Evolutionary conservation across 2,888 invertebrate genomes (phyloP).

Genomic region (Euclidia mi): DNA sequence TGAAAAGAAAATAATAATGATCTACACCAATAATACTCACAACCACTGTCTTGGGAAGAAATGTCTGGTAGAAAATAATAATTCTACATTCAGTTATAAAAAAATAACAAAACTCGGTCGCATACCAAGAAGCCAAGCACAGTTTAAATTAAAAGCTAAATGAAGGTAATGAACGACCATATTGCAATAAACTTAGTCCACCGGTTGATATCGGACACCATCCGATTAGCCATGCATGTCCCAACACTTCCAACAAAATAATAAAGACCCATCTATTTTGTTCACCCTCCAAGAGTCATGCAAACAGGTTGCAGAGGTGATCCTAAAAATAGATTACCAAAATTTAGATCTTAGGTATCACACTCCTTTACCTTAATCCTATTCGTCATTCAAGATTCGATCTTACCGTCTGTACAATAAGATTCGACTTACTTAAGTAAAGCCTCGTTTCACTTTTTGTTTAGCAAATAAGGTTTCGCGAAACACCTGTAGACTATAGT

Average conservation of each 20-base stretch:
- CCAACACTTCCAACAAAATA: not conserved
- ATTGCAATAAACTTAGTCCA: too few relatives aligned
- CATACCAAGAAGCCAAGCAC: too few relatives aligned
- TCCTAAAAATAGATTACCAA: constrained; percentile 10
- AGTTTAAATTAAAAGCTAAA: too few relatives aligned
- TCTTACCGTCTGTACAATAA: constrained; percentile 18
- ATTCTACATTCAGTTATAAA: too few relatives aligned
- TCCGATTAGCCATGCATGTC: too few relatives aligned
- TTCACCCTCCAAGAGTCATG: not conserved
- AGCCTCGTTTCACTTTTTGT: constrained; percentile 37
- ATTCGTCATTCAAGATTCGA: constrained; percentile 10
- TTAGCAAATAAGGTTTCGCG: constrained; percentile 21
- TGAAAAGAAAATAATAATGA: too few relatives aligned
- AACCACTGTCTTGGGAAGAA: too few relatives aligned
- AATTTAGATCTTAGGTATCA: constrained; percentile 13
- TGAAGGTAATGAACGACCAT: too few relatives aligned
- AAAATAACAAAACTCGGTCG: too few relatives aligned
- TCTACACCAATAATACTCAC: too few relatives aligned
- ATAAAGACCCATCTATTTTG: constrained; percentile 1
- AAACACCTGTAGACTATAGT: constrained; percentile 38
- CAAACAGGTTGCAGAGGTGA: constrained; percentile 13
- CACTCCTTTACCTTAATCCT: not conserved
- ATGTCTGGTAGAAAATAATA: too few relatives aligned
- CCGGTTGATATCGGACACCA: too few relatives aligned
- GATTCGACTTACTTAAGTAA: constrained; percentile 8